phyloP scores from a whole-genome alignment of 2,888 invertebrate species.

The Torymus aiolomorphi region DNA sequence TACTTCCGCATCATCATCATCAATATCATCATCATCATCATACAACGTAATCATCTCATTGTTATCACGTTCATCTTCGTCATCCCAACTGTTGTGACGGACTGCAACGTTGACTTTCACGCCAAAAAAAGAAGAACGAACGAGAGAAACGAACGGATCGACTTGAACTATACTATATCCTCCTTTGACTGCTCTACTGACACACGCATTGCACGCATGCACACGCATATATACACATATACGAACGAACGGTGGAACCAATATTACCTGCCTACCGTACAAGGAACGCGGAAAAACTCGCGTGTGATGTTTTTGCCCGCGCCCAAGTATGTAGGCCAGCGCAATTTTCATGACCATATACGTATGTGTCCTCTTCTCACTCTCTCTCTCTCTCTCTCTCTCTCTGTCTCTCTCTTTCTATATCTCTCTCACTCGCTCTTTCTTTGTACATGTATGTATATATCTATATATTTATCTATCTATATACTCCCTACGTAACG shows the following conservation, averaged over 20 bases:
- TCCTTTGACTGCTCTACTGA: no score
- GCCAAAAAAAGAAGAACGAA: constrained; percentile 11
- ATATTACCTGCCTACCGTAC: constrained; percentile 41
- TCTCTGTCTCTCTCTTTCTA: neutral
- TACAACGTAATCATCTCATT: neutral
- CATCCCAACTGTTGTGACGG: constrained; percentile 8
- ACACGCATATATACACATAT: constrained; percentile 8
- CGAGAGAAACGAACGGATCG: neutral
- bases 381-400: constrained; percentile 30
- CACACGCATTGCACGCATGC: neutral
- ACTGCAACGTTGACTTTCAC: constrained; percentile 13
- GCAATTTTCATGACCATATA: constrained; percentile 40
- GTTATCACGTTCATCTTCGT: neutral
- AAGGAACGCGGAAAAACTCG: constrained; percentile 12
- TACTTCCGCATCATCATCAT: neutral
- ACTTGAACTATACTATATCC: constrained; percentile 10
- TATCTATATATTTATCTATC: no score
- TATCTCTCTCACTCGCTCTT: neutral
- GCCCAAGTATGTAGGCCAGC: constrained; percentile 22
- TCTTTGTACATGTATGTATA: no score
- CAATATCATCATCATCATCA: constrained; percentile 21
- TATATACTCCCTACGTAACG: no score
- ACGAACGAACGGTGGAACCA: constrained; percentile 24
- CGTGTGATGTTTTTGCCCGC: neutral
- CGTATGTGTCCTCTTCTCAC: constrained; percentile 30